Percentiles rank a stretch among this genome's conserved stretches.
These are phyloP conservation scores for Cecropterus lyciades DNA, from an alignment of 1,140 invertebrate genomes.

Conservation along the genomic window DNA sequence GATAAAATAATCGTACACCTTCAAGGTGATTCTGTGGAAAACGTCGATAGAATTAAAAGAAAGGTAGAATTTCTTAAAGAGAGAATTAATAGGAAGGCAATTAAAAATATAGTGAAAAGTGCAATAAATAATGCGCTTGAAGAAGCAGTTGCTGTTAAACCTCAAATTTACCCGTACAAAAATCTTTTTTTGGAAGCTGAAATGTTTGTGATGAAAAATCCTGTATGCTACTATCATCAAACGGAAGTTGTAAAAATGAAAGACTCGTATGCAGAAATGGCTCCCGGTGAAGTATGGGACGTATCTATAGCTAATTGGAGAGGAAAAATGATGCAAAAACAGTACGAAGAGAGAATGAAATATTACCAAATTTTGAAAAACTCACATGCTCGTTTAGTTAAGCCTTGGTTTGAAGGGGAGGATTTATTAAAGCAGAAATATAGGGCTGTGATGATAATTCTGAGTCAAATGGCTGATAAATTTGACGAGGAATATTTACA, in stretches of 20 bases:
- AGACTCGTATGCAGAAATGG: constrained; percentile 64
- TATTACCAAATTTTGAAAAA: constrained; percentile 59
- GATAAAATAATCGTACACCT: constrained; percentile 58
- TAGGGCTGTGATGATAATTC: constrained; percentile 52
- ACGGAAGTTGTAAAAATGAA: constrained; percentile 68
- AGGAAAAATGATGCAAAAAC: constrained; percentile 61
- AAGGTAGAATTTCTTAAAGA: constrained; percentile 53
- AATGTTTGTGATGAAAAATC: constrained; percentile 74
- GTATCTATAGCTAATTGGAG: constrained; percentile 68
- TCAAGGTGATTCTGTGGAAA: constrained; percentile 61
- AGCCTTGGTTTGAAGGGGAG: constrained; percentile 67
- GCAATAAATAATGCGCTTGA: constrained; percentile 50
- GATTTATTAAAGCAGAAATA: constrained; percentile 56
- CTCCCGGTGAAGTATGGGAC: constrained; percentile 56
- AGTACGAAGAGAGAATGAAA: constrained; percentile 71
- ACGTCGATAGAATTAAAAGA: constrained; percentile 45
- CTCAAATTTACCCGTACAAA: constrained; percentile 66
- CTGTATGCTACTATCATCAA: constrained; percentile 74
- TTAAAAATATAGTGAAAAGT: constrained; percentile 46
- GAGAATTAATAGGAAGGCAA: constrained; percentile 53
- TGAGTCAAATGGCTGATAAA: constrained; percentile 60
- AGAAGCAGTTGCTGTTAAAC: constrained; percentile 48
- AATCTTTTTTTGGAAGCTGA: constrained; percentile 65
- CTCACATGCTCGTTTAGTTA: constrained; percentile 60
- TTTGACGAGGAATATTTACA: constrained; percentile 56